Conservation (phyloP, 1,140 invertebrate genomes). For the Drosophila subobscura region DNA sequence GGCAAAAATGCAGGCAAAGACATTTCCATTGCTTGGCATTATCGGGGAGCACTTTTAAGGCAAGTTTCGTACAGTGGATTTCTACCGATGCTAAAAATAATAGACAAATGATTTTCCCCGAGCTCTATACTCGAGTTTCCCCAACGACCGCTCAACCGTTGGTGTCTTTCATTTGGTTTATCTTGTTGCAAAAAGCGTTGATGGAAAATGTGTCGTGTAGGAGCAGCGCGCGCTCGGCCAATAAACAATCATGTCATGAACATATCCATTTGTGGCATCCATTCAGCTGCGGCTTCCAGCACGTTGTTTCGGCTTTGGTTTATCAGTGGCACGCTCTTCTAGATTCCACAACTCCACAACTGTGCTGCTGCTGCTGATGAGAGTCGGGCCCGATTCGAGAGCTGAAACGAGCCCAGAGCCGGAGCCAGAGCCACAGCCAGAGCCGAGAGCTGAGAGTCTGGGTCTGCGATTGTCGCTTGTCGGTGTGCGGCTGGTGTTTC, state of each 20-base stretch:
- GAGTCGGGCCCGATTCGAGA: slow-evolving; percentile 17
- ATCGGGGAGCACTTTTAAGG: too few species aligned
- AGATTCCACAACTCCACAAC: slow-evolving; percentile 57
- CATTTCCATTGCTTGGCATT: slow-evolving; percentile 34
- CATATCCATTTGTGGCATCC: slow-evolving; percentile 59
- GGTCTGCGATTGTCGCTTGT: slow-evolving; percentile 5
- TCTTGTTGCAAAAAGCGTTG: too few species aligned
- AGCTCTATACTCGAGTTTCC: too few species aligned
- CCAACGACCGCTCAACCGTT: too few species aligned
- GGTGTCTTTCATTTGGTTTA: too few species aligned
- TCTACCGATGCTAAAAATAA: too few species aligned
- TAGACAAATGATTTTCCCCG: too few species aligned
- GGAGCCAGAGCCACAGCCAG: slow-evolving; percentile 10
- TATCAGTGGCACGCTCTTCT: slow-evolving; percentile 77
- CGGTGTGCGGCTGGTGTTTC: slow-evolving; percentile 53
- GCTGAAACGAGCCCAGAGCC: slow-evolving; percentile 15
- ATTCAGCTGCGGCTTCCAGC: slow-evolving; percentile 64
- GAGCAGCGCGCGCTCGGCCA: slow-evolving; percentile 18
- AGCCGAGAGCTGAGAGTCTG: slow-evolving; percentile 24
- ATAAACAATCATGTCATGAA: slow-evolving; percentile 54
- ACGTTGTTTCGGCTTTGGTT: slow-evolving; percentile 59
- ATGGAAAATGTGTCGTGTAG: too few species aligned
- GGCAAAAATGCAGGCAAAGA: slow-evolving; percentile 25
- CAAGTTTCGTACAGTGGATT: too few species aligned
- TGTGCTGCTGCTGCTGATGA: slow-evolving; percentile 12